phyloP scores from a whole-genome alignment of 2,113 vertebrate species.

The Dasyurus viverrinus region DNA sequence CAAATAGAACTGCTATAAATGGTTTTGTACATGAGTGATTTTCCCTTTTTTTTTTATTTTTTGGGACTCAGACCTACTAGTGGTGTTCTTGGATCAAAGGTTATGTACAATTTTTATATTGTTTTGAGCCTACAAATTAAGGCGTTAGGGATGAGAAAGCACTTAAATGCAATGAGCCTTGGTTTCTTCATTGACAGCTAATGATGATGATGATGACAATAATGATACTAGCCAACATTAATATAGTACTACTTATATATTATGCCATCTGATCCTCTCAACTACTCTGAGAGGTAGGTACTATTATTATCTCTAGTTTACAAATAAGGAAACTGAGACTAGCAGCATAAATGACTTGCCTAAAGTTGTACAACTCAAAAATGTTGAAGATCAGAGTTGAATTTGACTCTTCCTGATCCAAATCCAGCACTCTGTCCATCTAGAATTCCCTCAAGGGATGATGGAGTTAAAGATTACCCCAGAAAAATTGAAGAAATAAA shows the following conservation, averaged over 20 bases:
- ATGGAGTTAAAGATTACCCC: neutral
- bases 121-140: neutral
- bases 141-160: neutral
- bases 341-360: neutral
- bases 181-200: neutral
- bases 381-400: neutral
- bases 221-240: neutral
- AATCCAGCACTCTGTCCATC: neutral
- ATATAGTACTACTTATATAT: neutral
- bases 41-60: neutral
- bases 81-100: neutral
- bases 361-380: neutral
- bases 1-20: neutral
- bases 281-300: neutral
- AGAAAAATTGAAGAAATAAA: neutral
- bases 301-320: neutral
- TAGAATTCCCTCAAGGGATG: neutral
- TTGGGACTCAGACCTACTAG: neutral
- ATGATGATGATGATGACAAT: neutral
- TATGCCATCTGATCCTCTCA: neutral
- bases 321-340: neutral
- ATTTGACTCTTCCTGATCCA: neutral
- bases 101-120: neutral
- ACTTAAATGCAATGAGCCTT: neutral
- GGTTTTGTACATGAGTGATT: neutral